Evolutionary conservation across 2,888 invertebrate species (phyloP).

Genomic region (Monochamus alternatus): DNA sequence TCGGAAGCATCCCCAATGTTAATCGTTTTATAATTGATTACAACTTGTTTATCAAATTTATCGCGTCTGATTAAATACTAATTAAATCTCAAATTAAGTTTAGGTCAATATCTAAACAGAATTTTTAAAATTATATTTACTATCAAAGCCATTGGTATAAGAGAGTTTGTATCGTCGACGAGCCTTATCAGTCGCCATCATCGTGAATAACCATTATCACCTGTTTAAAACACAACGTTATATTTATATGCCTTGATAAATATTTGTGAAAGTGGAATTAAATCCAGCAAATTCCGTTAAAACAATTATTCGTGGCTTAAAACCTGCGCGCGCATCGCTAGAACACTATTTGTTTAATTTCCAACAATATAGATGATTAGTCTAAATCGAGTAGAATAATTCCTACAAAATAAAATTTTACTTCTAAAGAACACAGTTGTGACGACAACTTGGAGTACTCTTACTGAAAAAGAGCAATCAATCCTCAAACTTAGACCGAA

Average conservation of each 20-base stretch:
- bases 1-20: not conserved
- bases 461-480: too few species aligned
- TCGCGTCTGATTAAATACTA: not conserved
- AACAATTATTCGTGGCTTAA: too few species aligned
- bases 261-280: not conserved
- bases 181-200: not conserved
- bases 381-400: too few species aligned
- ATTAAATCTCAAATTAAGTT: not conserved
- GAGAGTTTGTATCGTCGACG: not conserved
- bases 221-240: not conserved
- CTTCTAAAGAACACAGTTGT: too few species aligned
- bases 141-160: not conserved
- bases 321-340: too few species aligned
- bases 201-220: slow-evolving; percentile 7
- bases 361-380: too few species aligned
- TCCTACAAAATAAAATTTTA: too few species aligned
- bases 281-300: too few species aligned
- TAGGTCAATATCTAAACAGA: not conserved
- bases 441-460: too few species aligned
- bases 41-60: not conserved
- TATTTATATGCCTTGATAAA: not conserved
- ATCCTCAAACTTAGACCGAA: too few species aligned
- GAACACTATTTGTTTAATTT: too few species aligned
- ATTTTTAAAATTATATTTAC: not conserved
- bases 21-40: slow-evolving; percentile 7